Percentiles rank a stretch among this genome's conserved stretches.
phyloP scores from a whole-genome alignment of 2,888 invertebrate genomes.

The Meteorus cinctellus region DNA sequence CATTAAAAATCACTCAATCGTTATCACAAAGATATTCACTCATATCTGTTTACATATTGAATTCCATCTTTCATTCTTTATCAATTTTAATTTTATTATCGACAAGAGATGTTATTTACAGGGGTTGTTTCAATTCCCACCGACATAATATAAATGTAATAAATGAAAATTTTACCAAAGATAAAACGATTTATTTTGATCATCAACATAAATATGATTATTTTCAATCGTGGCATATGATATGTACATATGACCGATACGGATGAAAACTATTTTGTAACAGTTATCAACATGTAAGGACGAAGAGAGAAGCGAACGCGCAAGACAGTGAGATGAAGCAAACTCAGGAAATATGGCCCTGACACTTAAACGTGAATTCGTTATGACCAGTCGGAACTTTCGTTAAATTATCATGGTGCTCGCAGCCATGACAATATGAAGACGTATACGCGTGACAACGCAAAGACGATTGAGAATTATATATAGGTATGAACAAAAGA shows the following conservation, averaged over 20 bases:
- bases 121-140: no score
- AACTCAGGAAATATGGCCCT: conserved; percentile 30
- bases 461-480: not conserved
- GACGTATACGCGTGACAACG: not conserved
- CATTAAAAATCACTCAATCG: not conserved
- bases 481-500: not conserved
- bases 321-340: conserved; percentile 29
- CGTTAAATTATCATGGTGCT: conserved; percentile 14
- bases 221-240: conserved; percentile 50
- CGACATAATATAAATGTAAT: not conserved
- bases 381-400: conserved; percentile 18
- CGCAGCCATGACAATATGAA: not conserved
- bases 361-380: conserved; percentile 35
- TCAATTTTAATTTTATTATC: not conserved
- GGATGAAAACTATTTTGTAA: conserved; percentile 49
- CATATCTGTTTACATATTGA: not conserved
- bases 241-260: conserved; percentile 43
- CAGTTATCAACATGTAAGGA: conserved; percentile 44
- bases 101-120: no score
- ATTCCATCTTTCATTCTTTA: not conserved
- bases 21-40: conserved; percentile 1
- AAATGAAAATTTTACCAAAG: not conserved
- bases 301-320: conserved; percentile 39
- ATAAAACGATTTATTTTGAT: not conserved
- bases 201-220: conserved; percentile 55